Percentiles rank a stretch among this genome's conserved stretches.
Evolutionary conservation across 1,140 invertebrate species (phyloP).

Genomic region (Dreissena polymorpha): DNA sequence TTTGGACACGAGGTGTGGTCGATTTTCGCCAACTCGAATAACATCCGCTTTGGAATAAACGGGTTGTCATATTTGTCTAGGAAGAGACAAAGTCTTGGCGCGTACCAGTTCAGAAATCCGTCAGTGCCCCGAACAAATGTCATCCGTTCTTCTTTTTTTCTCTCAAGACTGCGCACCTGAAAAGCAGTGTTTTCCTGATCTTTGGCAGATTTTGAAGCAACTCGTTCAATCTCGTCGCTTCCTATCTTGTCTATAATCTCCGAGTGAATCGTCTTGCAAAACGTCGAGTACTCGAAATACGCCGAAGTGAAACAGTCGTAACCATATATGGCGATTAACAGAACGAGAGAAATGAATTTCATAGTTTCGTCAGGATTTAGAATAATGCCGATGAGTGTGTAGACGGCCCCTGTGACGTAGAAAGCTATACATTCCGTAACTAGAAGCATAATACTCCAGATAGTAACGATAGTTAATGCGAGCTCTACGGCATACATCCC

Average conservation of each 20-base stretch:
- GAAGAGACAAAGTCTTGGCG: slow-evolving; percentile 3
- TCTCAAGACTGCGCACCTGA: neutral
- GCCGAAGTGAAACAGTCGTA: slow-evolving; percentile 29
- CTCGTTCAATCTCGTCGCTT: slow-evolving; percentile 5
- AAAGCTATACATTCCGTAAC: slow-evolving; percentile 28
- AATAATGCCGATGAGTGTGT: slow-evolving; percentile 27
- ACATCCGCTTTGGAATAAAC: slow-evolving; percentile 27
- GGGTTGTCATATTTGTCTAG: slow-evolving; percentile 35
- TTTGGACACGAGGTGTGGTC: slow-evolving; percentile 23
- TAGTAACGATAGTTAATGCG: slow-evolving; percentile 12
- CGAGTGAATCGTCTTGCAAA: slow-evolving; percentile 15
- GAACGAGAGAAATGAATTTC: slow-evolving; percentile 27
- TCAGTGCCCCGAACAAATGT: neutral
- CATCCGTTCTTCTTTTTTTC: slow-evolving; percentile 5
- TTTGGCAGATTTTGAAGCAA: neutral
- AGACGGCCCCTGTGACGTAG: slow-evolving; percentile 25
- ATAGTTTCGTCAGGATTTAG: slow-evolving; percentile 31
- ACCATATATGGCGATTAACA: slow-evolving; percentile 19
- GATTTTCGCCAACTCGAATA: slow-evolving; percentile 20
- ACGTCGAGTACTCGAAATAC: neutral
- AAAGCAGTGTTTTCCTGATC: slow-evolving; percentile 44
- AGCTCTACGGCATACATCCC: slow-evolving; percentile 16
- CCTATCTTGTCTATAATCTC: slow-evolving; percentile 18
- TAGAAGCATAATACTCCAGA: slow-evolving; percentile 18
- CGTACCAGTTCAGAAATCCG: slow-evolving; percentile 37